Evolutionary conservation across 2,888 invertebrate species (phyloP).

Genomic region (Gonocerus acuteangulatus): DNA sequence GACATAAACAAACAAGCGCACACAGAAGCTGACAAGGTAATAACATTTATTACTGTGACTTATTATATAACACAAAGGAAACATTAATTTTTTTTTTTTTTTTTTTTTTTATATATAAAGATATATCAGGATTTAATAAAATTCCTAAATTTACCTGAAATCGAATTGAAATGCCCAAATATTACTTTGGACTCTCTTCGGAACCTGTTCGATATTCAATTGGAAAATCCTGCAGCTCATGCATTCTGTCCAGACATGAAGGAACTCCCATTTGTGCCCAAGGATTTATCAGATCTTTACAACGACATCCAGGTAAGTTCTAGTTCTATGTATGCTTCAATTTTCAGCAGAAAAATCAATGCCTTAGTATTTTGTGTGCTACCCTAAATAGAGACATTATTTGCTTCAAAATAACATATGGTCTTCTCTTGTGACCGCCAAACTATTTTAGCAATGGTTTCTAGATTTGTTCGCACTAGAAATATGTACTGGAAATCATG

Average conservation of each 20-base stretch:
- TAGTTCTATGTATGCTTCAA: background rate
- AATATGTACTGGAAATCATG: too few relatives aligned
- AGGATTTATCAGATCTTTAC: conserved; percentile 1
- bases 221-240: background rate
- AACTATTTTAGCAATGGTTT: too few relatives aligned
- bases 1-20: conserved; percentile 1
- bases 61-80: too few relatives aligned
- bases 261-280: conserved; percentile 4
- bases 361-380: too few relatives aligned
- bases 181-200: background rate
- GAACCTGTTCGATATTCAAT: conserved; percentile 1
- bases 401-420: background rate
- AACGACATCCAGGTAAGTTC: conserved; percentile 4
- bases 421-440: background rate
- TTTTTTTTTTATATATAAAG: too few relatives aligned
- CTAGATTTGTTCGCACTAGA: too few relatives aligned
- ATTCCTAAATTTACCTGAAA: background rate
- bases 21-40: background rate
- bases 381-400: too few relatives aligned
- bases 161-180: background rate
- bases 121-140: conserved; percentile 4
- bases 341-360: too few relatives aligned
- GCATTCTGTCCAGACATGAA: background rate
- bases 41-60: too few relatives aligned
- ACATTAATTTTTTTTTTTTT: too few relatives aligned